phyloP scores from a whole-genome alignment of 2,888 invertebrate species.

The Gymnocheta viridis region DNA sequence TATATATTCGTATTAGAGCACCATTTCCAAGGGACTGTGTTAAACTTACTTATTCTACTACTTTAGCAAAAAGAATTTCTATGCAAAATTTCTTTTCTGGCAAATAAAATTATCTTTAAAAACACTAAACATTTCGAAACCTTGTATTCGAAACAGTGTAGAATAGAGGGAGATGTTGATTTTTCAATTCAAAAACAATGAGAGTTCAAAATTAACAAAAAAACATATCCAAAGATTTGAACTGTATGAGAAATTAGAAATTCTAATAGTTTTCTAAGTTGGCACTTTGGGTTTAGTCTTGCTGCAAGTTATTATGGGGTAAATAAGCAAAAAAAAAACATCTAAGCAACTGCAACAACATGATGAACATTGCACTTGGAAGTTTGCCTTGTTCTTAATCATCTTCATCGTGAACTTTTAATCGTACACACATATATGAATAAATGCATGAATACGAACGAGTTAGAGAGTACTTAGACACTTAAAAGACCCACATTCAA shows the following conservation, averaged over 20 bases:
- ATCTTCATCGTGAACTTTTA: slow-evolving; percentile 56
- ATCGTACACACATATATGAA: slow-evolving; percentile 10
- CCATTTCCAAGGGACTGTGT: slow-evolving; percentile 18
- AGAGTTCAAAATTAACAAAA: slow-evolving; percentile 1
- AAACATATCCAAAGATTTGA: not conserved
- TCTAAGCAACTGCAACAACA: slow-evolving; percentile 21
- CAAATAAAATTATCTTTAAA: too few species aligned
- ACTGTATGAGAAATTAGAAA: slow-evolving; percentile 64
- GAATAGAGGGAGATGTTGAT: not conserved
- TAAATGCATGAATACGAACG: slow-evolving; percentile 4
- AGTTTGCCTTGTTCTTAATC: slow-evolving; percentile 53
- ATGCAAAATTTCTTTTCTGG: too few species aligned
- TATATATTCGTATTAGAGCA: not conserved
- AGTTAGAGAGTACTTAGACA: slow-evolving; percentile 42
- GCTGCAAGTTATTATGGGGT: slow-evolving; percentile 33
- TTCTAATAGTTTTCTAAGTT: slow-evolving; percentile 64
- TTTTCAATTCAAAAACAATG: slow-evolving; percentile 32
- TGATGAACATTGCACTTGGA: slow-evolving; percentile 25
- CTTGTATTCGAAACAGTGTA: slow-evolving; percentile 49
- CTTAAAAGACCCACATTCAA: slow-evolving; percentile 39
- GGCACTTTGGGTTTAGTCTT: slow-evolving; percentile 20
- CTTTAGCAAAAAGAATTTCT: too few species aligned
- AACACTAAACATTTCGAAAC: too few species aligned
- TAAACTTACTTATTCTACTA: too few species aligned
- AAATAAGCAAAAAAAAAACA: not conserved